Base-by-base conservation (phyloP, 2,113 vertebrate genomes). In the Limanda limanda region DNA sequence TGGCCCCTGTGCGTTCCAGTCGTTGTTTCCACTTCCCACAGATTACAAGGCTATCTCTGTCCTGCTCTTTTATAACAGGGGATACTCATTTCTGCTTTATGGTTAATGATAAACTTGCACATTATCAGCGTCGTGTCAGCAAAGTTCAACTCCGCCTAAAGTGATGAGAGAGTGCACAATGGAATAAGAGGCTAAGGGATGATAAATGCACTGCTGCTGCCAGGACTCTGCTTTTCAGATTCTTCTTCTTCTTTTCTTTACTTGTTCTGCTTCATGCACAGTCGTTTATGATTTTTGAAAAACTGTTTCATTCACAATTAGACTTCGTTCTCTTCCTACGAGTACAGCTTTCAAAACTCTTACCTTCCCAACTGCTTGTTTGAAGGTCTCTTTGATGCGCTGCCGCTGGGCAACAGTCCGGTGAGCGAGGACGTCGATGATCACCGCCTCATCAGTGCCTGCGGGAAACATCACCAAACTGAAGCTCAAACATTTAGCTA, bases 361-460 rank as follows among this genome's bases (percentile, higher is more conserved):
- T 93, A 99, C 98, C 97, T 97, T 97, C 83, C 98, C 98, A 1
- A 98, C 93, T 0, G 77, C 74, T 65, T 90, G 90, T 84, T 99
- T 99, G 58, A 94, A 99, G 62, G 94, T 86, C 15, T 94, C 94
- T 84, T 96, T 95, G 78, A 99, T 97, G 60, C 96, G 95, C 94
- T 98, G 97, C 47, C 98, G 95, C 54, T 99, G 98, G 71, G 96
- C 94, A 0, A 89, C 81, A 0, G 92, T 97, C 13, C 97, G 93
- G 37, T 92, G 94, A 24, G 95, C 88, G 4, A 99, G 25, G 63
- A 94, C 72, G 0, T 93, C 88, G 1, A 91, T 96, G 76, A 99
- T 88, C 31, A 93, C 86, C 0, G 95, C 94, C 92, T 99, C 97
- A 59, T 98, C 91, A 0, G 98, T 99, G 79, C 98, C 98, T 99